These are phyloP conservation scores for Leguminivora glycinivorella DNA, from an alignment of 1,140 invertebrate genomes.

Conservation along the genomic window DNA sequence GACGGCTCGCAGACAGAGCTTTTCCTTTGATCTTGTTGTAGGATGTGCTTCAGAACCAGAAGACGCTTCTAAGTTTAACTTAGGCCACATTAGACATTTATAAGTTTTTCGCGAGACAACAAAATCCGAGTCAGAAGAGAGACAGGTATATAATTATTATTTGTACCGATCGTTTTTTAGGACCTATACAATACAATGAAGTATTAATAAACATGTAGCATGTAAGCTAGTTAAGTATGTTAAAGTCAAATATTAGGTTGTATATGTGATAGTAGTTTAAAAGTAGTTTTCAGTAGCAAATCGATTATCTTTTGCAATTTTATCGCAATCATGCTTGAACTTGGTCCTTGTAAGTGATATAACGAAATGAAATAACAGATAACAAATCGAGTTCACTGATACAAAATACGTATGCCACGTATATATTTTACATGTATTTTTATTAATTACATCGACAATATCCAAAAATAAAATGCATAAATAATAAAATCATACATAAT, in stretches of 20 bases:
- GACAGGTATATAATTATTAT: no score
- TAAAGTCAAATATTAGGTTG: neutral
- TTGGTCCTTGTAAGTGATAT: constrained; percentile 2
- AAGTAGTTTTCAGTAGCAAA: constrained; percentile 12
- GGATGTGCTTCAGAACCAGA: neutral
- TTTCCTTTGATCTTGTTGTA: constrained; percentile 7
- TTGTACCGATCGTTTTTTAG: neutral
- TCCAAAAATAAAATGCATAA: no score
- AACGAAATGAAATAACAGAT: neutral
- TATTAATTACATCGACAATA: no score
- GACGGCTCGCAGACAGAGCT: constrained; percentile 41
- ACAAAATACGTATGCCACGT: neutral
- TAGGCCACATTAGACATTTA: neutral
- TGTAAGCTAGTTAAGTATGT: neutral
- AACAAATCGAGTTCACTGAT: constrained; percentile 9
- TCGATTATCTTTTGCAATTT: constrained; percentile 27
- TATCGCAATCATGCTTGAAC: constrained; percentile 22
- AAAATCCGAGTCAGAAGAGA: neutral
- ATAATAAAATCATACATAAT: no score
- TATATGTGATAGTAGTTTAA: neutral
- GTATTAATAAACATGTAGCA: neutral
- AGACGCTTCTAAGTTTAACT: neutral
- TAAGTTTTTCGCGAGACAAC: neutral
- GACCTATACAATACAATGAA: neutral
- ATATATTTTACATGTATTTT: no score